Evolutionary conservation across 2,888 invertebrate species (phyloP).

Genomic region (Harpalus rufipes): DNA sequence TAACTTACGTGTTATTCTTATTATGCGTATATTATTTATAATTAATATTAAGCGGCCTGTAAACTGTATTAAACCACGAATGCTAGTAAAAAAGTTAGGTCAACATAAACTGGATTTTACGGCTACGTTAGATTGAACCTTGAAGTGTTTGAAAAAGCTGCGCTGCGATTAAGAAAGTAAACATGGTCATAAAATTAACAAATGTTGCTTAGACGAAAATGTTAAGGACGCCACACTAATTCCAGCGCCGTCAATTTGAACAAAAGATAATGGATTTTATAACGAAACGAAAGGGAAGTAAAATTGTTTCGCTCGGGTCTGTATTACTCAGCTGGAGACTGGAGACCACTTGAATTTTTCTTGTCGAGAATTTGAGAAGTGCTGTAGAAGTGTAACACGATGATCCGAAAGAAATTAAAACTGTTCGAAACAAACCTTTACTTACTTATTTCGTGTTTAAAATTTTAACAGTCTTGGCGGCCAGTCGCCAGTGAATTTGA

Average conservation of each 20-base stretch:
- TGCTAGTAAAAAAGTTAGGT: background rate
- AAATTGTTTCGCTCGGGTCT: slow-evolving; percentile 26
- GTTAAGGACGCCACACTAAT: background rate
- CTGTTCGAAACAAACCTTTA: slow-evolving; percentile 50
- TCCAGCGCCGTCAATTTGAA: slow-evolving; percentile 13
- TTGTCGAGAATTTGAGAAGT: slow-evolving; percentile 31
- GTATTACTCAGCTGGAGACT: slow-evolving; percentile 7
- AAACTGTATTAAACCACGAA: background rate
- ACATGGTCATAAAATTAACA: slow-evolving; percentile 11
- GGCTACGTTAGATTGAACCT: background rate
- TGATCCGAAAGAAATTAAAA: slow-evolving; percentile 47
- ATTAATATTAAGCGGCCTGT: too few species aligned
- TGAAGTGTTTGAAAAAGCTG: background rate
- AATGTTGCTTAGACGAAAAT: background rate
- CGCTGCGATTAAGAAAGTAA: background rate
- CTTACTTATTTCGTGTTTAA: slow-evolving; percentile 47
- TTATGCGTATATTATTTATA: too few species aligned
- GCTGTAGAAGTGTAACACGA: slow-evolving; percentile 43
- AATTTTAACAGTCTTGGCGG: slow-evolving; percentile 26
- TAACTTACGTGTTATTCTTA: too few species aligned
- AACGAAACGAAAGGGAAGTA: slow-evolving; percentile 22
- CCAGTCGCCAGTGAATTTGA: slow-evolving; percentile 26
- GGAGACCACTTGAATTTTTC: slow-evolving; percentile 33
- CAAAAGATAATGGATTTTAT: slow-evolving; percentile 35
- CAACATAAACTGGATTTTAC: background rate